These are phyloP conservation scores for Pseudococcus viburni DNA, from an alignment of 2,888 invertebrate genomes.

Conservation along the genomic window DNA sequence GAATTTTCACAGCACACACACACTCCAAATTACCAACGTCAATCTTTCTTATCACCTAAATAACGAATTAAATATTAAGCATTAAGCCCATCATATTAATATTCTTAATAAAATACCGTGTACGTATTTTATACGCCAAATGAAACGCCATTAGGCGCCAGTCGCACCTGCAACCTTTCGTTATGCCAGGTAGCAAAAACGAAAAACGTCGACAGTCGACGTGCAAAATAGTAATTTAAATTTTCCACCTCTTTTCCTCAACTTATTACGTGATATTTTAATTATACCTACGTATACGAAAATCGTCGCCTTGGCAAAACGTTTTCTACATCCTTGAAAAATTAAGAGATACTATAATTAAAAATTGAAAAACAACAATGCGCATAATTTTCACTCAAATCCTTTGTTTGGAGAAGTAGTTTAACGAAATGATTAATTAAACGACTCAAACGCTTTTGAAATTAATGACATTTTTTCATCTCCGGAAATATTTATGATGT, in stretches of 20 bases:
- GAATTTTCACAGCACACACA: too few relatives aligned
- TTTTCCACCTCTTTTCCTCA: neutral
- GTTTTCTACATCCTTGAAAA: neutral
- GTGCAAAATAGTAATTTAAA: neutral
- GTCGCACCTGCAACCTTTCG: slow-evolving; percentile 27
- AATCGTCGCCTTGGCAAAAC: neutral
- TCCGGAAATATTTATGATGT: too few relatives aligned
- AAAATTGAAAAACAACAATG: neutral
- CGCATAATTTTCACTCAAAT: neutral
- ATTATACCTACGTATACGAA: neutral
- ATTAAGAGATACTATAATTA: neutral
- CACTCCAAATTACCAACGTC: too few relatives aligned
- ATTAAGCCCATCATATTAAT: neutral
- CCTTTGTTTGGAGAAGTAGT: neutral
- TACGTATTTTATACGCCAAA: neutral
- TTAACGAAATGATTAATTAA: too few relatives aligned
- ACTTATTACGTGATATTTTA: slow-evolving; percentile 11
- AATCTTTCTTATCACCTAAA: neutral
- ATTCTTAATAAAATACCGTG: slow-evolving; percentile 11
- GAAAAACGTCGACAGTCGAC: slow-evolving; percentile 30
- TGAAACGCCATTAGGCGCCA: neutral
- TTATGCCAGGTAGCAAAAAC: neutral
- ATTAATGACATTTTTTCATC: too few relatives aligned
- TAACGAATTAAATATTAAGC: neutral
- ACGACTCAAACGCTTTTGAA: too few relatives aligned